Conservation (phyloP, 2,888 invertebrate genomes). For the Ormyrus pomaceus region DNA sequence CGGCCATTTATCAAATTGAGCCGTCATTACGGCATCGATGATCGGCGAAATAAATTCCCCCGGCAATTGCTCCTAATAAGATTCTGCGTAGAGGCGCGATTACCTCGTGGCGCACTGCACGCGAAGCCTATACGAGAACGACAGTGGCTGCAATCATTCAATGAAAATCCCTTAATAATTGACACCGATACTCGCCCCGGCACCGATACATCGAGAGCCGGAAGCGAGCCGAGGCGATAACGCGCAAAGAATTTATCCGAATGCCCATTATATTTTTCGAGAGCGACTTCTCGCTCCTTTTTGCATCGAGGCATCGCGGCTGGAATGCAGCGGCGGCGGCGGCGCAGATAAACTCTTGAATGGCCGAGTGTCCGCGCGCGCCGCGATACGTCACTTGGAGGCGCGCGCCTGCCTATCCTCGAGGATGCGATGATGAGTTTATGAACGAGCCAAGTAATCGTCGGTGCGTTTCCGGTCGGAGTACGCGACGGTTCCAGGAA, state of each 20-base stretch:
- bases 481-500: slow-evolving; percentile 15
- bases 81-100: slow-evolving; percentile 9
- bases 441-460: not conserved
- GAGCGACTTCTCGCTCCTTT: too few species aligned
- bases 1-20: too few species aligned
- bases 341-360: not conserved
- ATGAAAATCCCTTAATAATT: slow-evolving; percentile 16
- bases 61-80: slow-evolving; percentile 17
- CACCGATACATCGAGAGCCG: not conserved
- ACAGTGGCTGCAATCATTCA: not conserved
- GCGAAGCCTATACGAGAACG: too few species aligned
- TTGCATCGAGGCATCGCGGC: too few species aligned
- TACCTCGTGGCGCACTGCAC: not conserved
- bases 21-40: too few species aligned
- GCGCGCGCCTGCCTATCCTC: too few species aligned
- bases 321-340: too few species aligned
- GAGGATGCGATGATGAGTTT: too few species aligned
- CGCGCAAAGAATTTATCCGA: slow-evolving; percentile 3
- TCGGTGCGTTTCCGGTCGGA: slow-evolving; percentile 35
- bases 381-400: not conserved
- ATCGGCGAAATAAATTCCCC: too few species aligned
- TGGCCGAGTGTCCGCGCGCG: not conserved
- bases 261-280: not conserved
- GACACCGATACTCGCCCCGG: not conserved
- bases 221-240: not conserved